These are phyloP conservation scores for Leptogaster cylindrica DNA, from an alignment of 2,888 invertebrate species.

Conservation along the genomic window DNA sequence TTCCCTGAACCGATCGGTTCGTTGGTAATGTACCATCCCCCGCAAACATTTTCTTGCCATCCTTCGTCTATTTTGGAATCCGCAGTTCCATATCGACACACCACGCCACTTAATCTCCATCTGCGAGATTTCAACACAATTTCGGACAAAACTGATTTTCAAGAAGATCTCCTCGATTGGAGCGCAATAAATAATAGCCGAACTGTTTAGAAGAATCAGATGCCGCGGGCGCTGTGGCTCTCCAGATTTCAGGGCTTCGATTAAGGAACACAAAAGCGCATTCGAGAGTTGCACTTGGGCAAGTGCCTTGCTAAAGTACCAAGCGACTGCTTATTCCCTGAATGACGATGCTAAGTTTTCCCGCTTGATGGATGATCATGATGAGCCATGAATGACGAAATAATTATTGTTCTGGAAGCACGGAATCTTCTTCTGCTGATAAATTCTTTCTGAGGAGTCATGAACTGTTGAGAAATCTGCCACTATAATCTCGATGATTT, in stretches of 20 bases:
- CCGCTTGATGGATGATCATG: slow-evolving; percentile 28
- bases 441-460: slow-evolving; percentile 13
- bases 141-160: not conserved
- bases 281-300: not conserved
- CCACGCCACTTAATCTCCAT: slow-evolving; percentile 1
- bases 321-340: slow-evolving; percentile 1
- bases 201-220: not conserved
- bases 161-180: not conserved
- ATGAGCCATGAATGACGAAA: slow-evolving; percentile 31
- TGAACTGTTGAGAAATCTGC: slow-evolving; percentile 18
- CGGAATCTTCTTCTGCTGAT: slow-evolving; percentile 27
- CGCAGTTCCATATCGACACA: not conserved
- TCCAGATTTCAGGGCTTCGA: not conserved
- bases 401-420: slow-evolving; percentile 39
- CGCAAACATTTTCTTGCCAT: not conserved
- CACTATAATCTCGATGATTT: not conserved
- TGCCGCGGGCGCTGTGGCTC: slow-evolving; percentile 1
- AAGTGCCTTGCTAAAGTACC: slow-evolving; percentile 1
- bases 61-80: not conserved
- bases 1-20: not conserved
- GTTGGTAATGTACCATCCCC: not conserved
- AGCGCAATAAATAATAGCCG: not conserved
- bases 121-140: slow-evolving; percentile 14
- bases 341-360: slow-evolving; percentile 15
- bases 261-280: not conserved